Evolutionary conservation across 2,888 invertebrate species (phyloP).

Genomic region (Cheilosia variabilis): DNA sequence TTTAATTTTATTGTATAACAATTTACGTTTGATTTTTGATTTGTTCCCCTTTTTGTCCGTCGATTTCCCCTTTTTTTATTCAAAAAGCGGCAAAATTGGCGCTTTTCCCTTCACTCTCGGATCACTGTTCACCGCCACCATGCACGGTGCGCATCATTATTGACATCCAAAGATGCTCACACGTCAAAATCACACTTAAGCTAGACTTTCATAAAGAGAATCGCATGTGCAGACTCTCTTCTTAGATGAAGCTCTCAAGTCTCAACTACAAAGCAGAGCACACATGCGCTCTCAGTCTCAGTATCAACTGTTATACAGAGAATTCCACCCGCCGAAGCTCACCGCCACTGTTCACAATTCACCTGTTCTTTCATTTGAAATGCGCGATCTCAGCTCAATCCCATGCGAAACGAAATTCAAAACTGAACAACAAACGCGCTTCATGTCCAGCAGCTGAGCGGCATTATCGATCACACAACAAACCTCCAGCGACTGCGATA

Average conservation of each 20-base stretch:
- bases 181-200: neutral
- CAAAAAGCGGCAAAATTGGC: too few species aligned
- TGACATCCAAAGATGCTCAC: neutral
- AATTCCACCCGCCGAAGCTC: slow-evolving; percentile 19
- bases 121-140: too few species aligned
- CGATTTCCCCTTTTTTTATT: too few species aligned
- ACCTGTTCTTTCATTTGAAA: slow-evolving; percentile 17
- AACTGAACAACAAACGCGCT: slow-evolving; percentile 14
- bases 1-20: too few species aligned
- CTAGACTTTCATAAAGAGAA: slow-evolving; percentile 14
- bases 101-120: too few species aligned
- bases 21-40: too few species aligned
- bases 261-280: slow-evolving; percentile 10
- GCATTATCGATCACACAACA: slow-evolving; percentile 40
- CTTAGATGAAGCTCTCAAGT: slow-evolving; percentile 3
- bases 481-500: neutral
- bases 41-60: too few species aligned
- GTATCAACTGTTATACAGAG: slow-evolving; percentile 53
- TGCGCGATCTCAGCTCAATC: neutral
- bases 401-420: neutral
- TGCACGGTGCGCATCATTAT: too few species aligned
- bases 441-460: slow-evolving; percentile 40
- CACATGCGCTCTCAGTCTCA: neutral
- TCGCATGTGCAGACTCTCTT: slow-evolving; percentile 25
- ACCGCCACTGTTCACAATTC: slow-evolving; percentile 8